Conservation (phyloP, 1,140 invertebrate genomes). For the Tetramorium simillimum region DNA sequence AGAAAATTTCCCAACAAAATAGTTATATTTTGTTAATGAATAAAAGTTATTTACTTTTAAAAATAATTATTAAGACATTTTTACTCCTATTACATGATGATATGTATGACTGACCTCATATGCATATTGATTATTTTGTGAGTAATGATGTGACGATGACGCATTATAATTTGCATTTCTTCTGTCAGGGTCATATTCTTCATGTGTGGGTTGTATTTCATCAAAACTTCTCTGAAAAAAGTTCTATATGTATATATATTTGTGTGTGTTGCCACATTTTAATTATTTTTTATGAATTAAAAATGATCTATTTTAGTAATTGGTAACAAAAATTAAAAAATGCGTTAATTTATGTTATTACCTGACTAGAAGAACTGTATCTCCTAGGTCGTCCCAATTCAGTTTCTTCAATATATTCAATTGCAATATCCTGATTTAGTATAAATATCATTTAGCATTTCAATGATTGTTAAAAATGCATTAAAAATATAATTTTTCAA, state of each 20-base stretch:
- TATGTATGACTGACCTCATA: constrained; percentile 79
- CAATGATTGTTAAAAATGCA: constrained; percentile 53
- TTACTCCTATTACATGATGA: constrained; percentile 22
- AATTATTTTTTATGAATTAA: constrained; percentile 25
- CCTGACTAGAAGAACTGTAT: constrained; percentile 84
- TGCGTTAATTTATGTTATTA: constrained; percentile 65
- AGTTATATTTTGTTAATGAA: constrained; percentile 28
- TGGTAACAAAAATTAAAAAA: constrained; percentile 6
- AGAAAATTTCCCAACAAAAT: constrained; percentile 12
- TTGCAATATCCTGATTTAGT: constrained; percentile 76
- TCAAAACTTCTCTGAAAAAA: constrained; percentile 81
- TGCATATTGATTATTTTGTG: constrained; percentile 81
- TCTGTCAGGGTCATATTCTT: constrained; percentile 83
- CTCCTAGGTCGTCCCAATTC: constrained; percentile 77
- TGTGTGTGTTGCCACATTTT: neutral
- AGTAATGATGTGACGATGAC: constrained; percentile 80
- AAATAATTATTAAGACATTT: constrained; percentile 28
- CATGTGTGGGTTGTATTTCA: constrained; percentile 73
- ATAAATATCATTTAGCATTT: constrained; percentile 65
- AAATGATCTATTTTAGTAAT: constrained; percentile 18
- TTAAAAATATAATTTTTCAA: constrained; percentile 29
- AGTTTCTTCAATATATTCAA: constrained; percentile 80
- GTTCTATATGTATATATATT: neutral
- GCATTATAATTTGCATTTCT: constrained; percentile 84
- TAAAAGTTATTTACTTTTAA: constrained; percentile 17